Evolutionary conservation across 2,797 vertebrate genomes (phyloP), one percentile per base, ranked within the genome.

Genomic region (Rousettus madagascariensis): DNA sequence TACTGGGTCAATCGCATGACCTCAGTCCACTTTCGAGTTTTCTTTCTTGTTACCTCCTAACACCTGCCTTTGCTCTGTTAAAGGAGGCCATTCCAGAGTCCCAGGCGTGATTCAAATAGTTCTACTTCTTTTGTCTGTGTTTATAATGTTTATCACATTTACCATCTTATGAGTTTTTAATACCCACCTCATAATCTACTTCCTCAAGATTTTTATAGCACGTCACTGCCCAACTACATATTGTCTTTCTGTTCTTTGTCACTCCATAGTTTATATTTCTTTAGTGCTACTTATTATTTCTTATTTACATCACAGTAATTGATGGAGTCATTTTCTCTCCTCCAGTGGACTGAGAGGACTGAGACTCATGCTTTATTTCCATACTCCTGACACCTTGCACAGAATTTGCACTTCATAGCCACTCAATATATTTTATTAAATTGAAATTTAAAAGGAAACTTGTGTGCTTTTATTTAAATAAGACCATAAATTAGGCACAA

Each of bases 391-490:
- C 65, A 80, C 61, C 19, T 91, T 57, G 12, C 17, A 61, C 19
- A 88, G 90, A 95, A 78, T 95, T 91, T 93, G 28, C 24, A 69
- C 85, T 86, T 92, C 46, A 66, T 66, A 90, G 65, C 28, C 72
- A 63, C 89, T 86, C 63, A 65, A 30, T 77, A 79, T 78, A 92
- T 96, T 95, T 95, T 86, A 61, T 84, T 93, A 80, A 93, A 90
- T 69, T 90, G 82, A 84, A 92, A 86, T 95, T 79, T 94, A 74
- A 95, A 96, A 95, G 68, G 71, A 93, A 97, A 74, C n/a, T 24
- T 77, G 11, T 87, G 51, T 95, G 77, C 22, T 96, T 97, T 90
- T 93, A 88, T 84, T 93, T 97, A 96, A 97, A 77, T 78, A 86
- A 91, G 74, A 43, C 63, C 68, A 86, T 94, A 94, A 96, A 61